A percentile compares a stretch with the other conserved stretches of the same genome.
Evolutionary conservation across 2,113 vertebrate genomes (phyloP).

Genomic region (Megaceryle maxima): DNA sequence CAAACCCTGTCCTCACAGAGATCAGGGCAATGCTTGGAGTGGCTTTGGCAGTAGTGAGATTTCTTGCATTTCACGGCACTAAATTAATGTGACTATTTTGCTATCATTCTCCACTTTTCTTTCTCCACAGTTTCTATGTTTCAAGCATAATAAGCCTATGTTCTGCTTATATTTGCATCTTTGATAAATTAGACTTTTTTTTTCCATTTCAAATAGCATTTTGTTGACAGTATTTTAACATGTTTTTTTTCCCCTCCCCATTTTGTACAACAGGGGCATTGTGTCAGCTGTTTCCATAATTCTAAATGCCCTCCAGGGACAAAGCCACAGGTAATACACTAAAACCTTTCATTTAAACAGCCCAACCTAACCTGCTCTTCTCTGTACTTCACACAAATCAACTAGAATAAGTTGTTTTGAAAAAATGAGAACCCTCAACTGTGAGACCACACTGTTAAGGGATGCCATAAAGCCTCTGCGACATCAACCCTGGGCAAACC

Average conservation of each 20-base stretch:
- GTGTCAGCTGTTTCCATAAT: conserved; percentile 70
- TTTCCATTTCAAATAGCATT: neutral
- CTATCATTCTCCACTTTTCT: neutral
- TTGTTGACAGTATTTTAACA: neutral
- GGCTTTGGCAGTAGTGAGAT: neutral
- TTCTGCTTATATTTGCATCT: neutral
- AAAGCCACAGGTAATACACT: conserved; percentile 81
- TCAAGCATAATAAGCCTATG: neutral
- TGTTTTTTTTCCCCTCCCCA: too few species aligned
- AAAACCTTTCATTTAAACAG: neutral
- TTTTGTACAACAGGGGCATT: conserved; percentile 76
- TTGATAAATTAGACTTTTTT: neutral
- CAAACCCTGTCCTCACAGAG: too few species aligned
- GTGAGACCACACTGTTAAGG: neutral
- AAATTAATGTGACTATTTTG: neutral
- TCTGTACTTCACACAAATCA: neutral
- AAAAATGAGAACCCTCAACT: neutral
- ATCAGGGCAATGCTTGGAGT: fast-evolving
- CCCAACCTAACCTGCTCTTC: neutral
- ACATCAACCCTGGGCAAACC: neutral
- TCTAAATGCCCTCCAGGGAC: conserved; percentile 76
- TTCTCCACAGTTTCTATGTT: neutral
- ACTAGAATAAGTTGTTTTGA: neutral
- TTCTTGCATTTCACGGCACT: neutral
- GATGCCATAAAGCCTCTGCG: neutral